phyloP scores from a whole-genome alignment of 2,888 invertebrate species.

The Phengaris arion region DNA sequence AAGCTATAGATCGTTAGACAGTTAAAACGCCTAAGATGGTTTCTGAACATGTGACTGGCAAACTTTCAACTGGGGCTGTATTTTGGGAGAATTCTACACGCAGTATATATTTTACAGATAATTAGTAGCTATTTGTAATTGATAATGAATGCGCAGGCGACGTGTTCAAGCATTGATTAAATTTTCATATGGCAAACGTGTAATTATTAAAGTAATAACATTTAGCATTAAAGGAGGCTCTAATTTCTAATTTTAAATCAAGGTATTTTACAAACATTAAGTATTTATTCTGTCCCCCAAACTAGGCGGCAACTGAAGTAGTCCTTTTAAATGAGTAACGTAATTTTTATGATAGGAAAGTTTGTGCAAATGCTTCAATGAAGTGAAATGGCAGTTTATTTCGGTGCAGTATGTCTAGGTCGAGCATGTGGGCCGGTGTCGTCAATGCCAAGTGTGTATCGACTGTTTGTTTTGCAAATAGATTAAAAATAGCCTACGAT shows the following conservation, averaged over 20 bases:
- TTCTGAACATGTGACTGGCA: constrained; percentile 21
- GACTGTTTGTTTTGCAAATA: constrained; percentile 28
- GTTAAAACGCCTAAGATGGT: constrained; percentile 7
- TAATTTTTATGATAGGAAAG: not conserved
- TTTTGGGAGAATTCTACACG: not conserved
- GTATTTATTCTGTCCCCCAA: no score
- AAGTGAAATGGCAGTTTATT: constrained; percentile 27
- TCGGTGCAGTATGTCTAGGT: constrained; percentile 33
- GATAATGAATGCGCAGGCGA: not conserved
- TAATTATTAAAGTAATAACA: no score
- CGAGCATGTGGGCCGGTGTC: constrained; percentile 30
- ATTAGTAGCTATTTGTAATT: not conserved
- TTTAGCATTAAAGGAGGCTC: no score
- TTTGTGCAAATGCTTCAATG: not conserved
- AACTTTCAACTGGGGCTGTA: constrained; percentile 23
- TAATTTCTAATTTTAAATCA: no score
- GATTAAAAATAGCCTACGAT: not conserved
- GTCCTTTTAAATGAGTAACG: not conserved
- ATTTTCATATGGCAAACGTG: not conserved
- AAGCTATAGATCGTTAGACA: not conserved
- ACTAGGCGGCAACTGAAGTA: no score
- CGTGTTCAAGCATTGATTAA: not conserved
- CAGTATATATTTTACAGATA: not conserved
- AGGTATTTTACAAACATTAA: no score
- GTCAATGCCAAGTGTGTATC: constrained; percentile 30